These are phyloP conservation scores for Megaleporinus macrocephalus DNA, from an alignment of 2,113 vertebrate species.

Conservation along the genomic window DNA sequence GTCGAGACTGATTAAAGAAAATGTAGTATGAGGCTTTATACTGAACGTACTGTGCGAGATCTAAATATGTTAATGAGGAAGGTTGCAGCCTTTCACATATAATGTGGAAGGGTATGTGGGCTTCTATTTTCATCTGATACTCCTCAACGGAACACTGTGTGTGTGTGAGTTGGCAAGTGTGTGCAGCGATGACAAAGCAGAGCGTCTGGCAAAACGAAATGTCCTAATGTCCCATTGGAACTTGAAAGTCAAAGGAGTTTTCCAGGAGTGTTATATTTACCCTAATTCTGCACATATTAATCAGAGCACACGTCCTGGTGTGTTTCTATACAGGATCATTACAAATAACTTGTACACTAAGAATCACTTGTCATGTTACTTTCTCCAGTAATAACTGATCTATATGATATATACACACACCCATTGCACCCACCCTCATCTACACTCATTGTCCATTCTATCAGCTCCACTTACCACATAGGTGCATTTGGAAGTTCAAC, in stretches of 20 bases:
- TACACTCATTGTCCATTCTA: no score
- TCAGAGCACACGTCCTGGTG: neutral
- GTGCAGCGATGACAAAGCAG: constrained; percentile 11
- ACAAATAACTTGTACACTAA: neutral
- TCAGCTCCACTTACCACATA: no score
- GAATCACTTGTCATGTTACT: no score
- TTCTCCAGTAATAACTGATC: no score
- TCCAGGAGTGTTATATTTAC: neutral
- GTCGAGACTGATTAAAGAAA: no score
- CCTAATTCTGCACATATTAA: neutral
- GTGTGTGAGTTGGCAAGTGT: neutral
- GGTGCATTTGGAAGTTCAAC: no score
- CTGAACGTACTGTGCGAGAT: neutral
- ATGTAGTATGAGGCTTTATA: neutral
- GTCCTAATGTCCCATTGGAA: neutral
- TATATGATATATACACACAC: no score
- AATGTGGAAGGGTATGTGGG: neutral
- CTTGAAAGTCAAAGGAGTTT: neutral
- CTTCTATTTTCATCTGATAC: neutral
- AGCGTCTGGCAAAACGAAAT: neutral
- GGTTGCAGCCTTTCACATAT: neutral
- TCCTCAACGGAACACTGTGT: neutral
- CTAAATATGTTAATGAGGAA: no score
- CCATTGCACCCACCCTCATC: no score
- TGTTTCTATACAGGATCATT: neutral